A percentile compares a stretch with the other conserved stretches of the same genome.
Conservation (phyloP, 2,113 vertebrate genomes). For the Proterorhinus semilunaris region DNA sequence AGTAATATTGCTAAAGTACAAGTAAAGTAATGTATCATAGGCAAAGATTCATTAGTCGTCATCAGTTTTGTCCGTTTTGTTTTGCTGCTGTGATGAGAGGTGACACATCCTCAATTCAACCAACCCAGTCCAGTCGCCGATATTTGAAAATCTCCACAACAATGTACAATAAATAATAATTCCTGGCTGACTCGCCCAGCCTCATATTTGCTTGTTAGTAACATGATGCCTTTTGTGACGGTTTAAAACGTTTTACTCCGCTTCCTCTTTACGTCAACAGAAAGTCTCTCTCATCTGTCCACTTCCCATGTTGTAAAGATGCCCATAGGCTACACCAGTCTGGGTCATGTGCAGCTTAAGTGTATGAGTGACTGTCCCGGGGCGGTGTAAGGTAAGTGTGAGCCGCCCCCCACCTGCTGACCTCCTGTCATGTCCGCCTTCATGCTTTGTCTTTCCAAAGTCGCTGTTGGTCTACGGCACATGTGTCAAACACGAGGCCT, state of each 20-base stretch:
- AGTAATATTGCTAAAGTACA: no score
- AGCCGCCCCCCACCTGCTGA: conserved; percentile 51
- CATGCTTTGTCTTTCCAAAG: conserved; percentile 41
- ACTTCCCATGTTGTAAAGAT: conserved; percentile 10
- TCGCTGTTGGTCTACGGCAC: conserved; percentile 26
- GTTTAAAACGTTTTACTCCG: background rate
- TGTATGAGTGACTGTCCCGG: conserved; percentile 34
- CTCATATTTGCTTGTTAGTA: background rate
- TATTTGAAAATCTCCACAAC: no score
- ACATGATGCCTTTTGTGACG: background rate
- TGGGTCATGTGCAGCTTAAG: conserved; percentile 23
- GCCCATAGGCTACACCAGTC: conserved; percentile 10
- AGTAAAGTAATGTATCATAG: no score
- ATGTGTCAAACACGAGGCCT: conserved; percentile 7
- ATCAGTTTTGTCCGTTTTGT: no score
- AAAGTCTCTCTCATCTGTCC: background rate
- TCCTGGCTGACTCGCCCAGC: no score
- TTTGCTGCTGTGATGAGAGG: no score
- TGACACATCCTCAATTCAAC: no score
- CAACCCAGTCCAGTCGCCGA: no score
- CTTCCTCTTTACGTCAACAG: background rate
- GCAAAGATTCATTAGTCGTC: no score
- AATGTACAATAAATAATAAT: no score
- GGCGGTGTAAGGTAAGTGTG: conserved; percentile 65
- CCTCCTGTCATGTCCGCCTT: conserved; percentile 28